Evolutionary conservation across 2,888 invertebrate species (phyloP), one percentile per base, ranked within the genome.

Genomic region (Salpingus planirostris): DNA sequence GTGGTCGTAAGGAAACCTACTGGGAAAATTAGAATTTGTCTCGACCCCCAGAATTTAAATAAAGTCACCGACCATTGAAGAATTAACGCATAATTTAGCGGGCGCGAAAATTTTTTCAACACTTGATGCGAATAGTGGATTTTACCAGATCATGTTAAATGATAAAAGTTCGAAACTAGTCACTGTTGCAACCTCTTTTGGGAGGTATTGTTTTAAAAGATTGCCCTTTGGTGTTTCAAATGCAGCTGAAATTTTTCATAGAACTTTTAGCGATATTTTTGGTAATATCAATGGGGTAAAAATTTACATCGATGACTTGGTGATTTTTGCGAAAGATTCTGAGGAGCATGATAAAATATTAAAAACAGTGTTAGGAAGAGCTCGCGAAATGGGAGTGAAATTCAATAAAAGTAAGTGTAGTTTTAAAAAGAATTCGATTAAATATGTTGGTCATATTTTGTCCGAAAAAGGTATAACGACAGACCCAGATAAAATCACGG

Each of bases 1-100:
- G 39, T 43, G 1, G 13, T 46, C 7, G 39, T 40, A 6, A 12
- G 30, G 27, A 49, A 49, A 27, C 24, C 36, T 24, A 27, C 30
- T 31, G 31, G 26, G n/a, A 11, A 18, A n/a, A 13, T 42, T 8
- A 22, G 39, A 25, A 36, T 42, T 14, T 35, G 36, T 22, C 21
- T 42, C 15, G 40, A 42, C 21, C 34, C 38, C n/a, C 12, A 29
- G 13, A 11, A 26, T 8, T 29, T 40, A 29, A 40, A 43, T 28
- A 22, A 29, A 24, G 28, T n/a, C 29, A 6, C 29, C 38, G 4
- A 29, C 24, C 12, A 22, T 42, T 24, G 39, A 42, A 8, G 36
- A 36, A 21, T 11, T 40, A 3, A 36, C 21, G 4, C 10, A 5
- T 8, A 10, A 39, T 11, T 24, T 40, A 13, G 1, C 5, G 13